Base-by-base conservation (phyloP, 2,888 invertebrate species). In the Diplolepis rosae region DNA sequence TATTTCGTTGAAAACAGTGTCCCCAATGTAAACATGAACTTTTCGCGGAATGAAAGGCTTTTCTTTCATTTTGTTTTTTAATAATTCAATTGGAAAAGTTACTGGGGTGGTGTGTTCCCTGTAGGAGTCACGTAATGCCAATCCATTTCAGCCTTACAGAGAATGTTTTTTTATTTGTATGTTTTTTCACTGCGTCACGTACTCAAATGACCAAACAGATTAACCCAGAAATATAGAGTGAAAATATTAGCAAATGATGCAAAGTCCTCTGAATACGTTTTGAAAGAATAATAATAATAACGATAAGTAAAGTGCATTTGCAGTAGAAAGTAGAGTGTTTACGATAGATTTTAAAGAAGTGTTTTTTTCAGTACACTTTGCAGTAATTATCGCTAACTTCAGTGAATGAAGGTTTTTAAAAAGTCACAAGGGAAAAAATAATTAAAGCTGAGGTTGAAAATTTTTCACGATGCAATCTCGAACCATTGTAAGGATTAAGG, bases 401-500 rank as follows among this genome's bases (percentile, higher is more conserved):
- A n/a, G n/a, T n/a, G n/a, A n/a, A n/a, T n/a, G n/a, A n/a, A n/a
- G n/a, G n/a, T n/a, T n/a, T n/a, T n/a, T n/a, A n/a, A n/a, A n/a
- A n/a, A n/a, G n/a, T n/a, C n/a, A n/a, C n/a, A n/a, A n/a, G n/a
- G 11, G 4, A 48, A 22, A 51, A 51, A 51, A 48, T 13, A 51
- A 51, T 13, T 1, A 27, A 24, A 27, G 51, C 27, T 48, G 51
- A 11, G 24, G 24, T n/a, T 28, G 7, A 15, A 28, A 52, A 52
- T 52, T 52, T 52, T 28, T n/a, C 28, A 28, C n/a, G 15, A 30
- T 15, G 13, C 52, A 52, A 52, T 52, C 52, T 52, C 7, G 9
- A 52, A 28, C n/a, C 52, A 52, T 28, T 52, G 52, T 28, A 7
- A 30, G 52, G 27, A 15, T n/a, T 52, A 52, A 52, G 28, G 52